Evolutionary conservation across 30 jellyfish, hydroid and myxozoan species (phyloP).

Genomic region (Catostylus mosaicus): DNA sequence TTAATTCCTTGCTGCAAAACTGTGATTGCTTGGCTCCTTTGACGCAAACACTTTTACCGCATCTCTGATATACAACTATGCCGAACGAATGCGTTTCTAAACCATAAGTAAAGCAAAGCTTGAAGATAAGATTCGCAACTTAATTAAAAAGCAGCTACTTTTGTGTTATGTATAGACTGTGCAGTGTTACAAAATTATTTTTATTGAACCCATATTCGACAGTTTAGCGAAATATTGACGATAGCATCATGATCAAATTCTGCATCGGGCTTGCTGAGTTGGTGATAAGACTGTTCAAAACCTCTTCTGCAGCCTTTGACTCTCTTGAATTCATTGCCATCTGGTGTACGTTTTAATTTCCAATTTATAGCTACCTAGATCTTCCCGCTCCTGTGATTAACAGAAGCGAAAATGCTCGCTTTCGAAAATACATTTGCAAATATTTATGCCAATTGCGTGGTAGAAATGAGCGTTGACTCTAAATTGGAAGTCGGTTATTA

Average conservation of each 20-base stretch:
- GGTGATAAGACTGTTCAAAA: not conserved
- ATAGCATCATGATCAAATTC: constrained; percentile 7
- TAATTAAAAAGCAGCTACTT: not conserved
- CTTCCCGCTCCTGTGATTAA: not conserved
- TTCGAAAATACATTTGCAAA: not conserved
- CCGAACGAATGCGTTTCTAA: not conserved
- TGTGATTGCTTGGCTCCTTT: not conserved
- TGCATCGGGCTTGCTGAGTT: not conserved
- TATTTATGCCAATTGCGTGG: not conserved
- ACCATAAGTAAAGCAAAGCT: not conserved
- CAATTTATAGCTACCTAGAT: not conserved
- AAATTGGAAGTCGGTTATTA: not conserved
- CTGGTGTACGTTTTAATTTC: not conserved
- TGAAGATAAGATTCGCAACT: constrained; percentile 4
- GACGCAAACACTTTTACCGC: not conserved
- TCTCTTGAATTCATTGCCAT: not conserved
- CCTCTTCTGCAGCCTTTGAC: not conserved
- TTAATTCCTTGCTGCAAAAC: not conserved
- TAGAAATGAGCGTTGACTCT: not conserved
- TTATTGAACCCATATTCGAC: not conserved
- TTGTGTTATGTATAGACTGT: not conserved
- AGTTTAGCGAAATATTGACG: not conserved
- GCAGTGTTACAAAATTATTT: not conserved
- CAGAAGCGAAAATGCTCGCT: not conserved
- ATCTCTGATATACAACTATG: not conserved